Base-by-base conservation (phyloP, 2,797 vertebrate genomes). In the Galago senegalensis region DNA sequence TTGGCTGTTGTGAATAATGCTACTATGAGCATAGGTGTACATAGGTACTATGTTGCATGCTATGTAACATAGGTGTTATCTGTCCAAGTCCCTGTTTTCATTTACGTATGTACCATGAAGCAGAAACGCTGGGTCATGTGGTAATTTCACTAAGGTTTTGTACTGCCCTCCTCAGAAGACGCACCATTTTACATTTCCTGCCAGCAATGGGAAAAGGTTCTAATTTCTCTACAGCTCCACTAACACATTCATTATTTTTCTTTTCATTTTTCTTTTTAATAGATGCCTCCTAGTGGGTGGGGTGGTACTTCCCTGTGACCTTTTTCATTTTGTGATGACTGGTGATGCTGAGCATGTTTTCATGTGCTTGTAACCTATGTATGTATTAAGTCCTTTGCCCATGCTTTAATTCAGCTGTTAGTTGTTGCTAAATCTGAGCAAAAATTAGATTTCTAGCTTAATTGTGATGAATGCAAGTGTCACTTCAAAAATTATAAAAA, bases 381-480 rank as follows among this genome's bases (percentile, higher is more conserved):
- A 67, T 27, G 17, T 49, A 43, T 18, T 13, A 69, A 61, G 5
- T 58, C 0, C 11, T 63, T 80, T 12, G 23, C 14, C 23, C 56
- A 23, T 25, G 63, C 94, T 60, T 63, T 31, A 65, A 53, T 18
- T 67, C 4, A 3, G 9, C 25, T 72, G 14, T 46, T 43, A 60
- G 7, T 61, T 87, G 46, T 21, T 84, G 21, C 58, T 16, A 25
- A 91, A n/a, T 89, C 75, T 53, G 49, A 77, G 25, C 46, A 89
- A 87, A 94, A 63, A 86, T 73, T 79, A 65, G 13, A 91, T 85
- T 93, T 37, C 49, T 2, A 63, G 69, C 20, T 86, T 86, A 73
- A 90, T 88, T 61, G 49, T 82, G 5, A 91, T 63, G 4, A 46
- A 65, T 60, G 21, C 37, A 53, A 73, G 65, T 89, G 3, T 67